These are phyloP conservation scores for Chironomus riparius DNA, from an alignment of 2,888 invertebrate species.

Conservation along the genomic window DNA sequence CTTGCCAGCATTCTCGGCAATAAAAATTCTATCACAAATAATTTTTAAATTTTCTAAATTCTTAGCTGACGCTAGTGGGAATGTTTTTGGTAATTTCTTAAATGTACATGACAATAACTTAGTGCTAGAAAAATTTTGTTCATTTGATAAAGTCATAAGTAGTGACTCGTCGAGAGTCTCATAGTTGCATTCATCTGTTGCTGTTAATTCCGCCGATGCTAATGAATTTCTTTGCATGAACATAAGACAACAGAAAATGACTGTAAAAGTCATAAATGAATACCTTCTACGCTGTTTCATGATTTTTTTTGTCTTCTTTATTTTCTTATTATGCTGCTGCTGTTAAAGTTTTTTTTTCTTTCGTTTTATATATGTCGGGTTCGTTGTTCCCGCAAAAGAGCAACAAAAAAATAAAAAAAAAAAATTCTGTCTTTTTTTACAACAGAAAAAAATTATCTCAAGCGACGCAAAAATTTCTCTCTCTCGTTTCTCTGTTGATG, in stretches of 20 bases:
- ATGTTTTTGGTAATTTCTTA: constrained; percentile 27
- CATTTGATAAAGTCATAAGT: constrained; percentile 1
- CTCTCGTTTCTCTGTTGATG: not conserved
- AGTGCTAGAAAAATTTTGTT: constrained; percentile 13
- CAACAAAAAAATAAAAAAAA: not conserved
- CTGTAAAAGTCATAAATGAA: not conserved
- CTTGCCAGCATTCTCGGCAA: not conserved
- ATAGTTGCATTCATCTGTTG: constrained; percentile 15
- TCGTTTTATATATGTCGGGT: not conserved
- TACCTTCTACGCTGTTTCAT: not conserved
- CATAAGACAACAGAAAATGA: not conserved
- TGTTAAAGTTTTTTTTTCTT: not conserved
- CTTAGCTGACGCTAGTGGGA: constrained; percentile 13
- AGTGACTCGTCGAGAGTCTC: constrained; percentile 14
- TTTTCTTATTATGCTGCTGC: not conserved
- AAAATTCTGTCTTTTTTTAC: not conserved
- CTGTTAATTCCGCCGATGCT: not conserved
- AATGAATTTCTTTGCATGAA: not conserved
- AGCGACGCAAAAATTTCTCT: not conserved
- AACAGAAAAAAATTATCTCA: not conserved
- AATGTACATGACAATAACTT: constrained; percentile 24
- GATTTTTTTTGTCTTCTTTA: not conserved
- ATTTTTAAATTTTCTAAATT: constrained; percentile 26
- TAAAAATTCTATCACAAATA: constrained; percentile 23
- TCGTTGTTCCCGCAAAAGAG: not conserved